These are phyloP conservation scores for Ciconia stormi DNA, from an alignment of 2,113 vertebrate genomes.

Conservation along the genomic window DNA sequence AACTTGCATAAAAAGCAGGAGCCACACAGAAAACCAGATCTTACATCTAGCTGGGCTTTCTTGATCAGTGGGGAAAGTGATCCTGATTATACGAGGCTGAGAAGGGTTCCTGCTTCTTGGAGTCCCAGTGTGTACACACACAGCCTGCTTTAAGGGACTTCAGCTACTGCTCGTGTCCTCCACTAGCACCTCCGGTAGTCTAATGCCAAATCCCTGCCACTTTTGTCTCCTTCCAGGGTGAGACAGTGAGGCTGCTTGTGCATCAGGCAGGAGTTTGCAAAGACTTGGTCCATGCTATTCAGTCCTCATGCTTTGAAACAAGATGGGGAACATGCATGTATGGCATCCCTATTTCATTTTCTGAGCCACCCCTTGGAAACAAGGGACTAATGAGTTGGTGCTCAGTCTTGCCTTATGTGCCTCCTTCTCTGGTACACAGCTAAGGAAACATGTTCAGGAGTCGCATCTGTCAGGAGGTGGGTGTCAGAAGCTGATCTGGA, in stretches of 20 bases:
- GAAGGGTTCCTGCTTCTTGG: background rate
- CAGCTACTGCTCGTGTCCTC: background rate
- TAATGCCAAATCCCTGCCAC: background rate
- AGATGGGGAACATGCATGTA: background rate
- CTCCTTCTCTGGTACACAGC: background rate
- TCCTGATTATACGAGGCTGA: background rate
- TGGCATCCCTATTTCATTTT: background rate
- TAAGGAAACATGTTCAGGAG: background rate
- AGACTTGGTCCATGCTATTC: background rate
- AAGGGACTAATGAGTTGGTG: accelerated
- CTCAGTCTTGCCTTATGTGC: background rate
- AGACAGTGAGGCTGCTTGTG: background rate
- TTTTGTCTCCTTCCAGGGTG: background rate
- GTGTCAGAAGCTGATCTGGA: background rate
- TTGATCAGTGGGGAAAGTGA: background rate
- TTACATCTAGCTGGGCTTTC: background rate
- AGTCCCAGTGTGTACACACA: background rate
- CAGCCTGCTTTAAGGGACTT: background rate
- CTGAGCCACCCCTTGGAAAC: background rate
- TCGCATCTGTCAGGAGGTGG: background rate
- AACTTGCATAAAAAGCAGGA: background rate
- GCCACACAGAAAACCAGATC: background rate
- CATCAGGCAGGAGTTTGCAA: background rate
- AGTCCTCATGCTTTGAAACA: background rate
- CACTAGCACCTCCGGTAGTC: background rate